Evolutionary conservation across 1,140 invertebrate genomes (phyloP).

Genomic region (Mamestra configurata): DNA sequence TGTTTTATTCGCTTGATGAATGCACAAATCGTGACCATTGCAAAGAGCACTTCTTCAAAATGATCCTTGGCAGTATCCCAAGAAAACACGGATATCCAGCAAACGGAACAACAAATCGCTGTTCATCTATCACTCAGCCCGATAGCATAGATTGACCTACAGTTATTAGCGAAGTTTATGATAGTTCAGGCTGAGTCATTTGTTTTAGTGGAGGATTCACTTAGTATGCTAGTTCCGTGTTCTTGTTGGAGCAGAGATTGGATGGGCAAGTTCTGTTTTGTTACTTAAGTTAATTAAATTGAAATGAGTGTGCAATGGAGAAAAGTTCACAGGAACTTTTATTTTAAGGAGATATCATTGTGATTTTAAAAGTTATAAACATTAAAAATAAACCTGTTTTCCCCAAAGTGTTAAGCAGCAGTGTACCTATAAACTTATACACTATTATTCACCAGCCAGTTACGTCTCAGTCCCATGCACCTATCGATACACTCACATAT

Average conservation of each 20-base stretch:
- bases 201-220: slow-evolving; percentile 23
- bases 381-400: too few relatives aligned
- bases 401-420: too few relatives aligned
- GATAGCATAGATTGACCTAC: slow-evolving; percentile 38
- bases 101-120: slow-evolving; percentile 23
- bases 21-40: background rate
- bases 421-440: too few relatives aligned
- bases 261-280: background rate
- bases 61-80: background rate
- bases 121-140: background rate
- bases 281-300: slow-evolving; percentile 3
- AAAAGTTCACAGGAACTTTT: too few relatives aligned
- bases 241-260: background rate
- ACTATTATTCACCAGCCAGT: too few relatives aligned
- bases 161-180: slow-evolving; percentile 53
- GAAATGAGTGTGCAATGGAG: background rate
- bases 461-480: too few relatives aligned
- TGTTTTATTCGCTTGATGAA: background rate
- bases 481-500: too few relatives aligned
- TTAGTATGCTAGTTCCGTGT: slow-evolving; percentile 11
- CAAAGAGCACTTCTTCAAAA: background rate
- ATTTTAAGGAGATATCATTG: too few relatives aligned
- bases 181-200: slow-evolving; percentile 43
- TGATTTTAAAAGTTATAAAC: too few relatives aligned
- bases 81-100: background rate